Base-by-base conservation (phyloP, 2,113 vertebrate genomes). In the Trachemys scripta region DNA sequence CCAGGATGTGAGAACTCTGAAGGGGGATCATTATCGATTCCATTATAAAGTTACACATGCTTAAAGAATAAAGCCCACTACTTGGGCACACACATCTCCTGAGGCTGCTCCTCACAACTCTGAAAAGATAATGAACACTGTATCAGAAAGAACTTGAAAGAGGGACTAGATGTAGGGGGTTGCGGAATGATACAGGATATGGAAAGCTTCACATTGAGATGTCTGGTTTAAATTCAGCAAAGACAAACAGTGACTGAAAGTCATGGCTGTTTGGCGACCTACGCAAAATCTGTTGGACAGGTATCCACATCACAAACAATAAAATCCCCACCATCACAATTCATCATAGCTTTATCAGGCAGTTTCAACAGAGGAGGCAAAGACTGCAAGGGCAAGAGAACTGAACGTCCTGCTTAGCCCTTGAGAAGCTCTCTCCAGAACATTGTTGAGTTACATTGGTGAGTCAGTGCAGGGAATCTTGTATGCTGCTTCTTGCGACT, bases 251-350 rank as follows among this genome's bases (percentile, higher is more conserved):
- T 31, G 81, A 19, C 19, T 81, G 80, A 57, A 91, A 90, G 31
- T 79, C 24, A 14, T 47, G 31, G 4, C 12, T 65, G 51, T 8
- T 5, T 0, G 5, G 19, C 38, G 49, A 31, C 50, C 4, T 10
- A 0, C 4, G 10, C 0, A 19, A 42, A 16, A 14, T 1, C 2
- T 0, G 9, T 4, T 2, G 20, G 65, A 25, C n/a, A 90, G 35
- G 10, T 22, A 12, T 1, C 12, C 47, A 19, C 2, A 1, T 1
- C 20, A 53, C 57, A 76, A 29, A 80, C 62, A 82, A 24, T 1
- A 27, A n/a, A 84, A 4, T 42, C 25, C 1, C 14, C 31, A 20
- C 22, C 0, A 0, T 54, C 35, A 22, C 2, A 14, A 22, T 85
- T 54, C 45, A 25, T 47, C 45, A 8, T 22, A 25, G n/a, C 8